phyloP scores from a whole-genome alignment of 2,888 invertebrate genomes.

The Acronicta alni region DNA sequence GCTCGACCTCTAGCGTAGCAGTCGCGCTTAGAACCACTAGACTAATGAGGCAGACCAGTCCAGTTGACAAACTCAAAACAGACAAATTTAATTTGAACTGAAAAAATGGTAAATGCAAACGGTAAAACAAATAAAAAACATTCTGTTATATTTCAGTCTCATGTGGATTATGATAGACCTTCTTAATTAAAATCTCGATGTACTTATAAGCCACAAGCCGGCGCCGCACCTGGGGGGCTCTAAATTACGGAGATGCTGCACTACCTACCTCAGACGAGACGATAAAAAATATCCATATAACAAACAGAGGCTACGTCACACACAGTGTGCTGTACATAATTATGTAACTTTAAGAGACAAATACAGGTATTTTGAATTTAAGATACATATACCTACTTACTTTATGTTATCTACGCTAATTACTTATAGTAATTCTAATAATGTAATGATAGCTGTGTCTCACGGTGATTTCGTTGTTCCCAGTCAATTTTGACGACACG shows the following conservation, averaged over 20 bases:
- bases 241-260: slow-evolving; percentile 70
- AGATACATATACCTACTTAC: too few relatives aligned
- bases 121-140: slow-evolving; percentile 36
- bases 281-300: slow-evolving; percentile 55
- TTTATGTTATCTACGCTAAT: too few relatives aligned
- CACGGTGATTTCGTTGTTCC: too few relatives aligned
- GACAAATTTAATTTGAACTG: too few relatives aligned
- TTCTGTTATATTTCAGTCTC: slow-evolving; percentile 57
- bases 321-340: background rate
- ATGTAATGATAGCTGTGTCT: too few relatives aligned
- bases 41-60: too few relatives aligned
- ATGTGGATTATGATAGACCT: slow-evolving; percentile 75
- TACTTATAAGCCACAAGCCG: slow-evolving; percentile 79
- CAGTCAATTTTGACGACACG: too few relatives aligned
- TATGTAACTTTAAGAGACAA: background rate
- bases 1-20: too few relatives aligned
- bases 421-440: too few relatives aligned
- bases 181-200: slow-evolving; percentile 84
- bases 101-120: slow-evolving; percentile 3
- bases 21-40: too few relatives aligned
- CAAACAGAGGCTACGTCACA: slow-evolving; percentile 39
- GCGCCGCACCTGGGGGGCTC: slow-evolving; percentile 79
- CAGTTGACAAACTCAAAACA: background rate
- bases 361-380: background rate
- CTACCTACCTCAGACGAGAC: slow-evolving; percentile 54